phyloP scores from a whole-genome alignment of 2,888 invertebrate species.

The Lepidocyrtoides sp. region DNA sequence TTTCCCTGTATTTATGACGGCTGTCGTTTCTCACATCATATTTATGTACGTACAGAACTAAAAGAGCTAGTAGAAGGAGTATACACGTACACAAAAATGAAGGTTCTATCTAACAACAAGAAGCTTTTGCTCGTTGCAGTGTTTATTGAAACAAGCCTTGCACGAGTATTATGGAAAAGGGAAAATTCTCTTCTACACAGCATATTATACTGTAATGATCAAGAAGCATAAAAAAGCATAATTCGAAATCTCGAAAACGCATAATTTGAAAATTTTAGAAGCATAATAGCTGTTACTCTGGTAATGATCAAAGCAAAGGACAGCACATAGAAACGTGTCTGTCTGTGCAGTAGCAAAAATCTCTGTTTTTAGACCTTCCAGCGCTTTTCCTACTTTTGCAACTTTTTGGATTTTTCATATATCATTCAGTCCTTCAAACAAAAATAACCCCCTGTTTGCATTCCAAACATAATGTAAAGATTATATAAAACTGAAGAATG shows the following conservation, averaged over 20 bases:
- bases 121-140: not conserved
- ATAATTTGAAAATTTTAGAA: too few relatives aligned
- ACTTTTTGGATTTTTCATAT: not conserved
- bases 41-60: not conserved
- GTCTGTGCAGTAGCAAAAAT: too few relatives aligned
- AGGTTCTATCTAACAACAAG: not conserved
- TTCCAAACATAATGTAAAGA: not conserved
- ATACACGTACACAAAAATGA: not conserved
- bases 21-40: not conserved
- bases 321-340: too few relatives aligned
- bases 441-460: not conserved
- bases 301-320: too few relatives aligned
- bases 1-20: constrained; percentile 27
- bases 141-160: not conserved
- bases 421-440: not conserved
- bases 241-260: too few relatives aligned
- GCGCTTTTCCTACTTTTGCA: not conserved
- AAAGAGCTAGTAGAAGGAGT: not conserved
- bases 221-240: too few relatives aligned
- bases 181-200: too few relatives aligned
- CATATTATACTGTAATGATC: too few relatives aligned
- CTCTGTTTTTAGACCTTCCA: not conserved
- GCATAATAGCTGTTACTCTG: too few relatives aligned
- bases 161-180: too few relatives aligned
- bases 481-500: not conserved